Conservation (phyloP, 1,140 invertebrate genomes). For the Drosophila gunungcola region DNA sequence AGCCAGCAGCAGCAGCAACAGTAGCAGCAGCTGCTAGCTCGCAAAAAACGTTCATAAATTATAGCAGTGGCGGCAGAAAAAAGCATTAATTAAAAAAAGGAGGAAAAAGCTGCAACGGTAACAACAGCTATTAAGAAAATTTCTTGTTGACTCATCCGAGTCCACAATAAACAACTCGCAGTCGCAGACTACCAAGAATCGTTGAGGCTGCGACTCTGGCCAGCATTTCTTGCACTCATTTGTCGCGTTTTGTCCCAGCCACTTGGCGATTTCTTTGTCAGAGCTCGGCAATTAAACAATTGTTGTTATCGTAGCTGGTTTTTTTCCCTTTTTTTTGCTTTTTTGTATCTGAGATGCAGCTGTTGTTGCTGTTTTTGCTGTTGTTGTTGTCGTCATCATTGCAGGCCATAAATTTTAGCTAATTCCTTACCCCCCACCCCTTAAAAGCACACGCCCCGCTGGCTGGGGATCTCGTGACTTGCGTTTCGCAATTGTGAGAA, state of each 20-base stretch:
- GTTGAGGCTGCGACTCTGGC: conserved; percentile 2
- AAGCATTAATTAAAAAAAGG: conserved; percentile 77
- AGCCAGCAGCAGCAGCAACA: conserved; percentile 2
- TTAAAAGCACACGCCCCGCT: conserved; percentile 66
- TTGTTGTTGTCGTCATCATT: conserved; percentile 43
- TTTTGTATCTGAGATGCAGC: conserved; percentile 33
- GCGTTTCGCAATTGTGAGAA: conserved; percentile 76
- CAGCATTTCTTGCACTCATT: conserved; percentile 76
- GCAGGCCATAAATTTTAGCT: conserved; percentile 72
- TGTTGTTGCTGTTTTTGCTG: conserved; percentile 29
- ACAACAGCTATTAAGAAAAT: conserved; percentile 79
- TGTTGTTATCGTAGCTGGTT: conserved; percentile 43
- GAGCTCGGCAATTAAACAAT: conserved; percentile 75
- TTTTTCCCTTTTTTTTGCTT: conserved; percentile 34
- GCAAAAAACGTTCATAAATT: conserved; percentile 77
- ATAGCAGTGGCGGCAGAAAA: conserved; percentile 63
- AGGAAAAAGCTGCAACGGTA: conserved; percentile 73
- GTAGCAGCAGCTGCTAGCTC: conserved; percentile 20
- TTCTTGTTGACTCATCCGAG: conserved; percentile 81
- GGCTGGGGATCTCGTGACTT: conserved; percentile 73
- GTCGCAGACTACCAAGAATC: conserved; percentile 66
- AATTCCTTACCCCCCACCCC: conserved; percentile 28
- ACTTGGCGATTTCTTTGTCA: conserved; percentile 77
- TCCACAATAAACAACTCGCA: conserved; percentile 73
- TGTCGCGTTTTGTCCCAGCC: conserved; percentile 67